Evolutionary conservation across 1,140 invertebrate genomes (phyloP).

Genomic region (Cotesia vestalis): DNA sequence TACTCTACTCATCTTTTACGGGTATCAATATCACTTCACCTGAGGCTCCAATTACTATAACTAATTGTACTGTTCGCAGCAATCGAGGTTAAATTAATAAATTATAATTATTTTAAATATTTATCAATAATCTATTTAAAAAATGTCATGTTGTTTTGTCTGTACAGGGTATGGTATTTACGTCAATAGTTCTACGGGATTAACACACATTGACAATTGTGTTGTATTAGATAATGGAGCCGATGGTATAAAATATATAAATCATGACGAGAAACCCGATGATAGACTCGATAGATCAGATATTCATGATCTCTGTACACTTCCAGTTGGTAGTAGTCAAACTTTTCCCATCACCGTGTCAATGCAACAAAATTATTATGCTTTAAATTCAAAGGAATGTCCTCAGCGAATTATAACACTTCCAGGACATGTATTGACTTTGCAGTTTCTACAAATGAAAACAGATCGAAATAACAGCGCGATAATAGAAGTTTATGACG

Average conservation of each 20-base stretch:
- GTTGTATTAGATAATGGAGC: conserved; percentile 81
- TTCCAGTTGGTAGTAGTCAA: conserved; percentile 81
- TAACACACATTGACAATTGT: conserved; percentile 77
- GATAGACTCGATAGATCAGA: conserved; percentile 76
- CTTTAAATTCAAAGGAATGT: conserved; percentile 73
- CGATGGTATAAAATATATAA: conserved; percentile 86
- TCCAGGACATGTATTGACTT: conserved; percentile 80
- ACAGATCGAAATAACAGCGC: conserved; percentile 79
- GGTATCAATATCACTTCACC: conserved; percentile 90
- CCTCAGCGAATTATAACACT: conserved; percentile 77
- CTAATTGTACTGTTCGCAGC: conserved; percentile 81
- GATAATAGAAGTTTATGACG: conserved; percentile 80
- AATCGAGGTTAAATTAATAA: conserved; percentile 74
- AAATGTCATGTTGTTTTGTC: conserved; percentile 1
- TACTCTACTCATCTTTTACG: conserved; percentile 88
- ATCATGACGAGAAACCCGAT: conserved; percentile 78
- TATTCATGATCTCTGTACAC: conserved; percentile 83
- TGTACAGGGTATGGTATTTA: conserved; percentile 83
- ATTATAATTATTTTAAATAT: conserved; percentile 17
- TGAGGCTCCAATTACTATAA: conserved; percentile 80
- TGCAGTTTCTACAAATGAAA: conserved; percentile 82
- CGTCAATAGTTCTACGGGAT: conserved; percentile 85
- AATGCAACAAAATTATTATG: conserved; percentile 79
- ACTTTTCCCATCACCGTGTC: conserved; percentile 83
- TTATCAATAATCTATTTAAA: background rate